Base-by-base conservation (phyloP, 2,113 vertebrate species). In the Symphodus melops region DNA sequence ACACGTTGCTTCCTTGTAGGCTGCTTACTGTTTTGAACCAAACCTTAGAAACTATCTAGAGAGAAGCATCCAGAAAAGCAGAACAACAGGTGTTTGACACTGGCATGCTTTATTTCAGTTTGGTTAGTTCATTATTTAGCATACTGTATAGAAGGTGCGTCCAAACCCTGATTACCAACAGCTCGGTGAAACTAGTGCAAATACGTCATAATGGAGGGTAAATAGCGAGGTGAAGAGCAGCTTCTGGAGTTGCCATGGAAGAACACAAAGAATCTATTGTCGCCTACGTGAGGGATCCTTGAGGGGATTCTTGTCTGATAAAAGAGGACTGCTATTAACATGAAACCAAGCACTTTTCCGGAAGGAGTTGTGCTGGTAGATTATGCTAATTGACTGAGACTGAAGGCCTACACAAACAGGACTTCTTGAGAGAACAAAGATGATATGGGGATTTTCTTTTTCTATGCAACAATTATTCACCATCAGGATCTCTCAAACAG, bases 211-310 rank as follows among this genome's bases (percentile, higher is more conserved):
- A 60, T 55, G 39, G 23, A 12, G 55, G 36, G 19, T 64, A 44
- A 81, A 74, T 54, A 75, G 63, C n/a, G 77, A 80, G 81, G 88
- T 86, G 73, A 62, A 76, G 79, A 9, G 42, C 61, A 72, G 61
- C 63, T 62, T 44, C 21, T 57, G 36, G 60, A 68, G 74, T 80
- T 85, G 52, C 79, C 75, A 70, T 78, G 61, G 71, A 75, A 56
- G 44, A 53, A 36, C 74, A 89, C 91, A 91, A 89, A 90, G 88
- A 68, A 60, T 77, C 72, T 65, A 72, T 90, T 93, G 84, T 91
- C 12, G 67, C 25, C 10, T 33, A 33, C 28, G 28, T 33, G 28
- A 54, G 63, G 21, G 51, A 78, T 75, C 69, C 76, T 72, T 65
- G 77, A 53, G 53, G 65, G 81, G 77, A 83, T 72, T 88, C 62